phyloP scores from a whole-genome alignment of 2,888 invertebrate species.

The Sycophila texana region DNA sequence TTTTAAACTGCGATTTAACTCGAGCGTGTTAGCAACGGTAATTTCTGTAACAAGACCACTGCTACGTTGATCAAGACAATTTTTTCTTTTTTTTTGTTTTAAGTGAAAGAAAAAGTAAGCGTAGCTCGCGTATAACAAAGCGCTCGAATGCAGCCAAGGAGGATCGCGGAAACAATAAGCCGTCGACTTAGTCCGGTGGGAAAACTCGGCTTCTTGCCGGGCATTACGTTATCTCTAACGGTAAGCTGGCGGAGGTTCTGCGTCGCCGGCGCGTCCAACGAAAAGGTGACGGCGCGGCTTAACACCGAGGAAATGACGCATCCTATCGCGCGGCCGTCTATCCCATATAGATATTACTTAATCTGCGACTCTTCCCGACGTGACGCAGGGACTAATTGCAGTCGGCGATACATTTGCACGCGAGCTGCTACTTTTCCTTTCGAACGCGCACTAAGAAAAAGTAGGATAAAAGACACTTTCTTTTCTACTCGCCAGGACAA shows the following conservation, averaged over 20 bases:
- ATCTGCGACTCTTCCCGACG: slow-evolving; percentile 15
- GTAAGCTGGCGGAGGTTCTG: slow-evolving; percentile 13
- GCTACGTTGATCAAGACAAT: neutral
- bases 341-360: slow-evolving; percentile 51
- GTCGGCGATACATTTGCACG: too few relatives aligned
- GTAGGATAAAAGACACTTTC: too few relatives aligned
- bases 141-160: slow-evolving; percentile 13
- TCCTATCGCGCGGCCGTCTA: slow-evolving; percentile 16
- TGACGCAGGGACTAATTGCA: neutral
- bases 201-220: slow-evolving; percentile 32
- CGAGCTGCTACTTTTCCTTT: neutral
- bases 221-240: slow-evolving; percentile 39
- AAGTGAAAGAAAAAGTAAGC: neutral
- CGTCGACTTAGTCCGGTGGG: slow-evolving; percentile 9
- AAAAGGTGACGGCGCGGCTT: neutral
- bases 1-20: neutral
- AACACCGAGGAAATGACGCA: slow-evolving; percentile 37
- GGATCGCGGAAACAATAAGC: slow-evolving; percentile 59
- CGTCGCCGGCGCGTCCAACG: neutral
- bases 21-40: neutral
- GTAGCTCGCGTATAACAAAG: neutral
- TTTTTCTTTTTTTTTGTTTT: neutral
- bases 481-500: too few relatives aligned
- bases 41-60: neutral
- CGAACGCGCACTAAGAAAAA: neutral